Conservation (phyloP, 2,797 vertebrate genomes). For the Chromobotia macracanthus region DNA sequence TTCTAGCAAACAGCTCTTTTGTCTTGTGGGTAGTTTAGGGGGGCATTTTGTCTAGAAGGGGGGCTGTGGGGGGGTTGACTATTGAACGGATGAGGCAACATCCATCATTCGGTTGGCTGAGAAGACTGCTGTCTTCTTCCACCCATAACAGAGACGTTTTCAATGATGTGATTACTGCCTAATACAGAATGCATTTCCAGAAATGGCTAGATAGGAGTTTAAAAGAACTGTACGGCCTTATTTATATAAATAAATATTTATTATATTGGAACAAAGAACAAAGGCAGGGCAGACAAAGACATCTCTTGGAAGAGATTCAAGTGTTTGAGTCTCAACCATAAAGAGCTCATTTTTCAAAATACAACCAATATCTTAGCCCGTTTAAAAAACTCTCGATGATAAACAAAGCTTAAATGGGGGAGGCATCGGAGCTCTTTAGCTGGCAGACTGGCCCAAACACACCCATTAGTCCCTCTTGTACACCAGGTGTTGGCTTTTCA, state of each 20-base stretch:
- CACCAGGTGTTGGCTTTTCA: constrained; percentile 57
- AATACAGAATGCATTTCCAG: not conserved
- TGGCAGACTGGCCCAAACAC: not conserved
- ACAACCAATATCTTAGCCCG: no score
- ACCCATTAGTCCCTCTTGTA: constrained; percentile 43
- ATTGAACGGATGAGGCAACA: constrained; percentile 55
- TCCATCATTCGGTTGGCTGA: constrained; percentile 58
- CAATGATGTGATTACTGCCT: constrained; percentile 7
- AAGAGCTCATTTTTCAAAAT: constrained; percentile 11
- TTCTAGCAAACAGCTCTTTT: constrained; percentile 70
- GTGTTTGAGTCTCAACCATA: not conserved
- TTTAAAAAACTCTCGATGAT: not conserved
- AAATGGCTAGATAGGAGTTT: not conserved
- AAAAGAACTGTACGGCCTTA: not conserved
- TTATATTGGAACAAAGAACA: not conserved
- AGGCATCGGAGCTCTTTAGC: constrained; percentile 2
- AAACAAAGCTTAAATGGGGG: constrained; percentile 8
- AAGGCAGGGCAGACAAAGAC: not conserved
- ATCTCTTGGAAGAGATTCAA: constrained; percentile 10
- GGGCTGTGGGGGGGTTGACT: constrained; percentile 21
- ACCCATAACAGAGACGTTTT: constrained; percentile 25
- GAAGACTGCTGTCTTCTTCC: not conserved
- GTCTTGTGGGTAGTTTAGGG: constrained; percentile 58
- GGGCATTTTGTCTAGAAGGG: not conserved
- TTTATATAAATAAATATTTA: not conserved